A percentile compares a stretch with the other conserved stretches of the same genome.
These are phyloP conservation scores for Ammodytes marinus DNA, from an alignment of 2,113 vertebrate species.

Conservation along the genomic window DNA sequence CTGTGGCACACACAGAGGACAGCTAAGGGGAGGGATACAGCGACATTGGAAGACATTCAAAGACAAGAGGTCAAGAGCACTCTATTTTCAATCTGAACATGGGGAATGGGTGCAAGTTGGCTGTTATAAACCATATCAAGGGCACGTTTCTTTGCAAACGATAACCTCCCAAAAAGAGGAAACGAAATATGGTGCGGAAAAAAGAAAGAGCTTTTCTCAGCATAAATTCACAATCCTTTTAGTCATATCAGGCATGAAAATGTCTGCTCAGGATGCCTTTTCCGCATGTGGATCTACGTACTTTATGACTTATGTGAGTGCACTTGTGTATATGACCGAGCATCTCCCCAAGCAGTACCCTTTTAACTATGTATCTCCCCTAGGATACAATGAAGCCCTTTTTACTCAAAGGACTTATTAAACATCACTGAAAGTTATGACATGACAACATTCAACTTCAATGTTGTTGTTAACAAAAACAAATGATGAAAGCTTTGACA, in stretches of 20 bases:
- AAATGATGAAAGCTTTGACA: not conserved
- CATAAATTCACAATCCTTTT: constrained; percentile 71
- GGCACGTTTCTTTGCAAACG: constrained; percentile 63
- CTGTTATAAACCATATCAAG: constrained; percentile 76
- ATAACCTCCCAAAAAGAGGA: constrained; percentile 74
- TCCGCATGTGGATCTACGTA: constrained; percentile 50
- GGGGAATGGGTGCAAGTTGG: constrained; percentile 67
- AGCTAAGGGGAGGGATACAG: constrained; percentile 58
- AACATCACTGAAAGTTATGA: constrained; percentile 1
- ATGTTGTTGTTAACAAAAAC: not conserved
- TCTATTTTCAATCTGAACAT: constrained; percentile 81
- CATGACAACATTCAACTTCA: not conserved
- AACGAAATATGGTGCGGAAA: constrained; percentile 52
- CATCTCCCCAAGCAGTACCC: constrained; percentile 15
- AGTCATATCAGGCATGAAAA: constrained; percentile 72
- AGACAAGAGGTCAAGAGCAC: constrained; percentile 79
- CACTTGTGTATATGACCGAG: constrained; percentile 24
- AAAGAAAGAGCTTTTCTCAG: constrained; percentile 70
- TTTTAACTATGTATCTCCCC: constrained; percentile 10
- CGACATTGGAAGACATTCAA: constrained; percentile 71
- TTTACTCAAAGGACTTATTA: not conserved
- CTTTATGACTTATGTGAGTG: constrained; percentile 18
- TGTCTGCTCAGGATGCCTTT: constrained; percentile 59
- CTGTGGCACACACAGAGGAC: constrained; percentile 68
- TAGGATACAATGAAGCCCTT: constrained; percentile 1